These are phyloP conservation scores for Pipra filicauda DNA, from an alignment of 2,113 vertebrate species.

Conservation along the genomic window DNA sequence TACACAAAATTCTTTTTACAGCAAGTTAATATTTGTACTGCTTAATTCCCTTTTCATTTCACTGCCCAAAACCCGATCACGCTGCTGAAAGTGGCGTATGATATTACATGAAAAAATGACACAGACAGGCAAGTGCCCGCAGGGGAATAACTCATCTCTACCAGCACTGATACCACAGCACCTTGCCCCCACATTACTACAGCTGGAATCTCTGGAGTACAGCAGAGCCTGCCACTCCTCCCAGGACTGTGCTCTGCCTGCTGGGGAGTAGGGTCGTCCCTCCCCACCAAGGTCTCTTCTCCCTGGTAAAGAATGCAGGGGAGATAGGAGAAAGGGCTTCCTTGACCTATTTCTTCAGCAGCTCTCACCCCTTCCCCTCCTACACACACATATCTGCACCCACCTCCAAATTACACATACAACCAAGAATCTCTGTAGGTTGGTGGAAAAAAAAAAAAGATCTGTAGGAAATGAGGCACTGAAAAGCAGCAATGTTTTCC, in stretches of 20 bases:
- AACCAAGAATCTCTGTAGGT: slow-evolving; percentile 40
- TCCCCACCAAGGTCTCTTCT: background rate
- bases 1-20: background rate
- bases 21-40: background rate
- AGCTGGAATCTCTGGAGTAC: background rate
- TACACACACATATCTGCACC: slow-evolving; percentile 24
- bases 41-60: background rate
- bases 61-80: background rate
- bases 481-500: background rate
- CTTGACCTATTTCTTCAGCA: slow-evolving; percentile 15
- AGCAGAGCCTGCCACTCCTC: background rate
- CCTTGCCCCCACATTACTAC: background rate
- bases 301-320: background rate
- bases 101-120: background rate
- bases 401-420: slow-evolving; percentile 36
- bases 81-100: background rate
- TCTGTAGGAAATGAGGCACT: background rate
- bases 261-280: background rate
- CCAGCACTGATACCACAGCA: background rate
- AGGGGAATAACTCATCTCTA: background rate
- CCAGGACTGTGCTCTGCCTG: background rate
- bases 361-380: slow-evolving; percentile 7
- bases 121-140: background rate
- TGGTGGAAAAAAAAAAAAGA: background rate
- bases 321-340: background rate